Evolutionary conservation across 2,113 vertebrate genomes (phyloP).

Genomic region (Pterocles burchelli): DNA sequence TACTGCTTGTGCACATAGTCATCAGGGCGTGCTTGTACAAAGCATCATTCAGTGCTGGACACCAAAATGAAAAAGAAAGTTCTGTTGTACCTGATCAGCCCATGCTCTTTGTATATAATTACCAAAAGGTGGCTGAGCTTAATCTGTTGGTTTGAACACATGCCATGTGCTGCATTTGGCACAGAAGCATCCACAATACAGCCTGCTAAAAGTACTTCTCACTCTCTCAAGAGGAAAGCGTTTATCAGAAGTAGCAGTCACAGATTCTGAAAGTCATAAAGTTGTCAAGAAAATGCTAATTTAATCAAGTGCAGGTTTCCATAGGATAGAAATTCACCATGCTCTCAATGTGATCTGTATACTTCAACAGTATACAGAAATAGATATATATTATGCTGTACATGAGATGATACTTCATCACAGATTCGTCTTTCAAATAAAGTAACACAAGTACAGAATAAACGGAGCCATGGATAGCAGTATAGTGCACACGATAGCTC

Average conservation of each 20-base stretch:
- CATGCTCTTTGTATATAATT: not conserved
- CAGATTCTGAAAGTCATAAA: slow-evolving; percentile 1
- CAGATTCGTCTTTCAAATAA: not conserved
- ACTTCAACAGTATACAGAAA: not conserved
- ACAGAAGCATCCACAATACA: not conserved
- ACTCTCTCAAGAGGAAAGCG: not conserved
- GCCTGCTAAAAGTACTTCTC: not conserved
- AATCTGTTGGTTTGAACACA: not conserved
- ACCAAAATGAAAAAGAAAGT: not conserved
- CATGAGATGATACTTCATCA: not conserved
- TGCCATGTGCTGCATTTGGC: not conserved
- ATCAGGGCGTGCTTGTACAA: accelerated
- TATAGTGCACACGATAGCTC: not conserved
- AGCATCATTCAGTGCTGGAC: not conserved
- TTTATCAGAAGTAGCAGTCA: slow-evolving; percentile 30
- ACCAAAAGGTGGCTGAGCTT: not conserved
- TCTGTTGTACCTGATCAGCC: not conserved
- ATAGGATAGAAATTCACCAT: not conserved
- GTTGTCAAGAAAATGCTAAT: slow-evolving; percentile 50
- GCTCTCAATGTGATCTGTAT: not conserved
- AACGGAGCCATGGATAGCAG: not conserved
- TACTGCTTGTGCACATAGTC: not conserved
- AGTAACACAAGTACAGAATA: not conserved
- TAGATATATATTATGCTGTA: not conserved
- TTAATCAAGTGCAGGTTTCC: slow-evolving; percentile 32